A percentile compares a stretch with the other conserved stretches of the same genome.
phyloP scores from a whole-genome alignment of 2,797 vertebrate species.

The Ceryle rudis region DNA sequence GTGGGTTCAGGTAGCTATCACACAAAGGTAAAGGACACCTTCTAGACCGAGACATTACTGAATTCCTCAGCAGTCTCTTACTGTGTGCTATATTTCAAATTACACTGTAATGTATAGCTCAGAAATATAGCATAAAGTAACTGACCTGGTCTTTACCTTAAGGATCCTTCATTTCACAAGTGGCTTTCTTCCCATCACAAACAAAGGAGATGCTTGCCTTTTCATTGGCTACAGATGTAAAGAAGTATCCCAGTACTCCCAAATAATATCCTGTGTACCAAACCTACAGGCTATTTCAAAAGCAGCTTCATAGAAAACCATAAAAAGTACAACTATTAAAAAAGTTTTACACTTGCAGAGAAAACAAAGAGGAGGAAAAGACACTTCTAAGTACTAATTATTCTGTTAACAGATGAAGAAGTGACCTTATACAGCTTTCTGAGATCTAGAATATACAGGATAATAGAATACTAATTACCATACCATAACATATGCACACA shows the following conservation, averaged over 20 bases:
- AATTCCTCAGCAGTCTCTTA: background rate
- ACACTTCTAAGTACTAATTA: background rate
- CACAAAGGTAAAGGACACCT: background rate
- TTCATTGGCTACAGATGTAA: background rate
- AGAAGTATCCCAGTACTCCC: background rate
- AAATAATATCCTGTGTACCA: background rate
- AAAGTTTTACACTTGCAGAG: background rate
- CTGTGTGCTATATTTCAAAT: background rate
- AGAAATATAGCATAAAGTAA: background rate
- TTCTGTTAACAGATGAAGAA: background rate
- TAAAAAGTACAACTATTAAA: background rate
- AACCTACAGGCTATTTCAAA: background rate
- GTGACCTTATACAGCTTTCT: background rate
- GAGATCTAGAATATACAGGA: background rate
- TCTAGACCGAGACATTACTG: background rate
- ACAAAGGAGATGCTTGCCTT: background rate
- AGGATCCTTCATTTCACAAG: background rate
- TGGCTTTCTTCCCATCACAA: background rate
- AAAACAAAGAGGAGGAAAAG: background rate
- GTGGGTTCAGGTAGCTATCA: background rate
- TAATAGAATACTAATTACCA: background rate
- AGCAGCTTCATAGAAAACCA: background rate
- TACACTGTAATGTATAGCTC: background rate
- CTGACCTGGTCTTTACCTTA: background rate
- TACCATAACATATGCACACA: rapidly evolving